Evolutionary conservation across 1,140 invertebrate species (phyloP).

Genomic region (Cardiocondyla obscurior): DNA sequence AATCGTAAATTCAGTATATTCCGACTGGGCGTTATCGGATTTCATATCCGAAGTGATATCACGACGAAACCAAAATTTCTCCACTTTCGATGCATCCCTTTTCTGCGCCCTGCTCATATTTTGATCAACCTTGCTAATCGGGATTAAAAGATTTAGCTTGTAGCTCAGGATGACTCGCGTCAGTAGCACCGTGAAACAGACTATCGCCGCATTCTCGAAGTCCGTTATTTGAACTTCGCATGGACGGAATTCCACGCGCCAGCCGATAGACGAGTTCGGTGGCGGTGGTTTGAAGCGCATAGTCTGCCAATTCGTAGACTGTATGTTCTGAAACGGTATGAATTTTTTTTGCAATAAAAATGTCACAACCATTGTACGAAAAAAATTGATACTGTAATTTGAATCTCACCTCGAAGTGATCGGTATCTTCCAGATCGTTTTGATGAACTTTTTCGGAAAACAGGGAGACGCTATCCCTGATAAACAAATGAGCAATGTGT

Average conservation of each 20-base stretch:
- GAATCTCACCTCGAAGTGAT: constrained; percentile 96
- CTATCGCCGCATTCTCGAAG: constrained; percentile 99
- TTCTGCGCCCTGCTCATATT: constrained; percentile 98
- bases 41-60: constrained; percentile 87
- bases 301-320: constrained; percentile 99
- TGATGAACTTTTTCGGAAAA: constrained; percentile 98
- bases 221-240: constrained; percentile 99
- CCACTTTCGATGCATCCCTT: constrained; percentile 91
- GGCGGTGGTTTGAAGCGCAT: constrained; percentile 99
- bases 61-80: constrained; percentile 96
- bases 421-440: constrained; percentile 96
- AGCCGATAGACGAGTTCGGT: constrained; percentile 97
- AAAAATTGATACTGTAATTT: constrained; percentile 47
- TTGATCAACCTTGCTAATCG: constrained; percentile 99
- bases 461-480: constrained; percentile 97
- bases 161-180: constrained; percentile 98
- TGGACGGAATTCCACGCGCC: constrained; percentile 99
- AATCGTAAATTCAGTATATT: constrained; percentile 92
- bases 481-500: constrained; percentile 99
- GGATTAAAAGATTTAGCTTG: constrained; percentile 97
- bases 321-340: constrained; percentile 93
- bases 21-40: constrained; percentile 77
- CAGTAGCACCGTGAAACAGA: constrained; percentile 98
- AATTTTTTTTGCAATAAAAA: constrained; percentile 28
- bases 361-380: background rate